Conservation (phyloP, 1,140 invertebrate species). For the Kradibia gibbosae region DNA sequence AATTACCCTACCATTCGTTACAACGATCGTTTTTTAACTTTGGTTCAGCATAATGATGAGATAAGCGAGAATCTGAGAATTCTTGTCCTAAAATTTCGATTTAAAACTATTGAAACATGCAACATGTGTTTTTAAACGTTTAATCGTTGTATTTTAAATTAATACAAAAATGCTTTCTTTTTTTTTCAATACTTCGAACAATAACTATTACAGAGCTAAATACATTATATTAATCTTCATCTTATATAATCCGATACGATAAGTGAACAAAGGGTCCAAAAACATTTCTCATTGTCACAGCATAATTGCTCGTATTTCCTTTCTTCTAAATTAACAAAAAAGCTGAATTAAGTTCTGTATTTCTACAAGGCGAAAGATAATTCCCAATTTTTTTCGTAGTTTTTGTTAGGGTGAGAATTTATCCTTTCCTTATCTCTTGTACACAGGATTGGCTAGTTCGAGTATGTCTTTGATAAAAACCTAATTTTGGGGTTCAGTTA, state of each 20-base stretch:
- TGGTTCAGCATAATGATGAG: neutral
- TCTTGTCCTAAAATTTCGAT: too few species aligned
- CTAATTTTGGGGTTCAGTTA: conserved; percentile 19
- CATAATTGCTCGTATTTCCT: conserved; percentile 2
- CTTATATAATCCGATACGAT: neutral
- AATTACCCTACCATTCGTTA: neutral
- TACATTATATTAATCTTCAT: conserved; percentile 1
- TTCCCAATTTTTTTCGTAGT: neutral
- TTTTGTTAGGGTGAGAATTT: neutral
- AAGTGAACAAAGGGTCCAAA: conserved; percentile 11
- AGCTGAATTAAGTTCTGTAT: conserved; percentile 31
- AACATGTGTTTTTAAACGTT: too few species aligned
- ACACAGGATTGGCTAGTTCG: neutral
- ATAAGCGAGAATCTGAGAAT: neutral
- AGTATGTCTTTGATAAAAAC: neutral
- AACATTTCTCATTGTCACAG: neutral
- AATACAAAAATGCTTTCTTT: too few species aligned
- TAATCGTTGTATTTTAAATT: too few species aligned
- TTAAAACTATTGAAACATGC: too few species aligned
- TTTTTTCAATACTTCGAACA: neutral
- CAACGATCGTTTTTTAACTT: neutral
- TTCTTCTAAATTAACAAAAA: neutral
- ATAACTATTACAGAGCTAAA: neutral
- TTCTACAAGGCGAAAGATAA: conserved; percentile 21
- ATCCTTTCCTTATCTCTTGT: conserved; percentile 5